Evolutionary conservation across 2,113 vertebrate genomes (phyloP).

Genomic region (Perca fluviatilis): DNA sequence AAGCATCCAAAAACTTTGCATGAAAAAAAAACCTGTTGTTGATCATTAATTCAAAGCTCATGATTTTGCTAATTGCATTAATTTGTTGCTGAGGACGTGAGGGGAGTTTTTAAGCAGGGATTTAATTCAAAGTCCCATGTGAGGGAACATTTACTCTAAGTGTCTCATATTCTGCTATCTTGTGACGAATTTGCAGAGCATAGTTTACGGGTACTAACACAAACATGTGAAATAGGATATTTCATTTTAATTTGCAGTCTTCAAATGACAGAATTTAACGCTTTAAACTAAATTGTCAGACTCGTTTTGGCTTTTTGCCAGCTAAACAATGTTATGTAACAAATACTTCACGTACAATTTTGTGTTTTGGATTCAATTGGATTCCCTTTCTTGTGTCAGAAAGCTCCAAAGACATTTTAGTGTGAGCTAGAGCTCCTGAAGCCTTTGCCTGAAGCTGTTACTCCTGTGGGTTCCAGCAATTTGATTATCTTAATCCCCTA

Average conservation of each 20-base stretch:
- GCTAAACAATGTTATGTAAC: constrained; percentile 22
- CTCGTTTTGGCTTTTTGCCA: constrained; percentile 28
- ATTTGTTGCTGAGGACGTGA: constrained; percentile 50
- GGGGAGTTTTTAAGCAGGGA: constrained; percentile 38
- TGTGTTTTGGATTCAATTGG: constrained; percentile 26
- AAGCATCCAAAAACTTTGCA: constrained; percentile 55
- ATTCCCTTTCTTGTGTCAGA: constrained; percentile 34
- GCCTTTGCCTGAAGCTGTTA: constrained; percentile 19
- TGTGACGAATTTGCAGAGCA: constrained; percentile 29
- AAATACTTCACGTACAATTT: constrained; percentile 7
- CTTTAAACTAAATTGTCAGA: constrained; percentile 25
- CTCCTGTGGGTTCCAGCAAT: constrained; percentile 43
- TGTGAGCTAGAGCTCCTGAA: constrained; percentile 17
- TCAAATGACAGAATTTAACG: constrained; percentile 34
- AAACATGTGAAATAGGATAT: constrained; percentile 25
- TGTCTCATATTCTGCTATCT: constrained; percentile 43
- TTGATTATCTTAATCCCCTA: constrained; percentile 70
- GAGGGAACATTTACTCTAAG: constrained; percentile 37
- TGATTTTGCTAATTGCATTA: constrained; percentile 62
- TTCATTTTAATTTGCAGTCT: constrained; percentile 46
- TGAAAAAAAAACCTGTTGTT: constrained; percentile 37
- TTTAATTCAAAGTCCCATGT: constrained; percentile 49
- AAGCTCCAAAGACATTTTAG: constrained; percentile 26
- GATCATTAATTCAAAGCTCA: constrained; percentile 62
- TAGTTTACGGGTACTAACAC: constrained; percentile 17